These are phyloP conservation scores for Aphidoletes aphidimyza DNA, from an alignment of 2,888 invertebrate genomes.

Conservation along the genomic window DNA sequence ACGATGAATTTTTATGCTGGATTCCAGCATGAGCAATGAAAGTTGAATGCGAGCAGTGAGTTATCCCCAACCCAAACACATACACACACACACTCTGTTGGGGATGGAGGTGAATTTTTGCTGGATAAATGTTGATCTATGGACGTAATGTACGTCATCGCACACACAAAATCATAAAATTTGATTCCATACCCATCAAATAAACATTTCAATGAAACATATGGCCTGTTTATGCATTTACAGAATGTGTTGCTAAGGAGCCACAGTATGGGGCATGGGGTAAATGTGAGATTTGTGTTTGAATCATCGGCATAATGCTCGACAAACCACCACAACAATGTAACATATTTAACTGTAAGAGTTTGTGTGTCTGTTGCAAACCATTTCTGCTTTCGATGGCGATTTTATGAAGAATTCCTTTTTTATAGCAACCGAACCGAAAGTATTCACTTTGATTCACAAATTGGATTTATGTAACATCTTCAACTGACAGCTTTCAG, in stretches of 20 bases:
- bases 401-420: neutral
- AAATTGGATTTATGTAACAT: too few relatives aligned
- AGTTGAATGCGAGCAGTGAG: too few relatives aligned
- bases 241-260: neutral
- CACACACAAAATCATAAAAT: constrained; percentile 28
- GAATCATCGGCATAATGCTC: neutral
- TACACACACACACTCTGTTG: too few relatives aligned
- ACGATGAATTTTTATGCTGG: neutral
- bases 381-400: constrained; percentile 39
- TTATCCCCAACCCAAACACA: too few relatives aligned
- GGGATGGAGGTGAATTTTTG: too few relatives aligned
- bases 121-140: constrained; percentile 9
- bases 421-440: neutral
- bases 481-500: too few relatives aligned
- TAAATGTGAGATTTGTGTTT: too few relatives aligned
- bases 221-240: constrained; percentile 5
- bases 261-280: too few relatives aligned
- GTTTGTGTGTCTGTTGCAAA: neutral
- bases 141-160: neutral
- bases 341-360: neutral
- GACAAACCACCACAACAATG: neutral
- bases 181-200: constrained; percentile 34
- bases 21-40: too few relatives aligned
- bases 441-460: too few relatives aligned
- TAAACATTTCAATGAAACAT: constrained; percentile 46